Evolutionary conservation across 2,888 invertebrate species (phyloP), one percentile per base, ranked within the genome.

Genomic region (Synanthedon formicaeformis): DNA sequence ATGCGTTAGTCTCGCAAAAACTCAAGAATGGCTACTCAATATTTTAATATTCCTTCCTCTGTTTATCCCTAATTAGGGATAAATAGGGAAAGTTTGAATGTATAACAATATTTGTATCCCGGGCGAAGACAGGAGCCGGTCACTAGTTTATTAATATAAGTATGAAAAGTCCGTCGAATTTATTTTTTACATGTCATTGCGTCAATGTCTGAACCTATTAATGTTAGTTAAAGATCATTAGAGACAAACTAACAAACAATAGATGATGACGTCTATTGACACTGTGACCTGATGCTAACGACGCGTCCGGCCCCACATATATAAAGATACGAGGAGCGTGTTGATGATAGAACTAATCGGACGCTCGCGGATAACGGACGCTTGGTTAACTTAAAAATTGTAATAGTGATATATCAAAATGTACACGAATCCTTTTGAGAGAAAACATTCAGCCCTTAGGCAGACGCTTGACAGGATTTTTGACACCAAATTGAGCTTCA

Each of bases 371-470:
- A 55, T 62, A 64, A 59, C 68, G 61, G 62, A 75, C 81, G 78
- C 66, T 58, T 65, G 8, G 8, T 50, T 12, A 48, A 41, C 11
- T 52, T 5, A 13, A 40, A 13, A 52, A 45, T 57, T 51, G 51
- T 48, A 50, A 48, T 50, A 58, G 56, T 55, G 54, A 56, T 52
- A 58, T 54, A 34, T 51, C 49, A 58, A 53, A 62, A 91, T 92
- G 92, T 92, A 90, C 66, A 91, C 92, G 56, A 92, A 92, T 72
- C 92, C 92, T 53, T 92, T 92, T 70, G 91, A 92, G 61, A 89
- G 92, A 61, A 92, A 92, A 63, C 92, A 92, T 71, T 91, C 91
- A 13, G 90, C 90, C 54, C 85, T 92, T 69, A 88, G 91, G 63
- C 91, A 92, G 69, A 88, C 90, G 65, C 78, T 92, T 64, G 92